phyloP scores from a whole-genome alignment of 2,113 vertebrate species.

The Tetrao urogallus region DNA sequence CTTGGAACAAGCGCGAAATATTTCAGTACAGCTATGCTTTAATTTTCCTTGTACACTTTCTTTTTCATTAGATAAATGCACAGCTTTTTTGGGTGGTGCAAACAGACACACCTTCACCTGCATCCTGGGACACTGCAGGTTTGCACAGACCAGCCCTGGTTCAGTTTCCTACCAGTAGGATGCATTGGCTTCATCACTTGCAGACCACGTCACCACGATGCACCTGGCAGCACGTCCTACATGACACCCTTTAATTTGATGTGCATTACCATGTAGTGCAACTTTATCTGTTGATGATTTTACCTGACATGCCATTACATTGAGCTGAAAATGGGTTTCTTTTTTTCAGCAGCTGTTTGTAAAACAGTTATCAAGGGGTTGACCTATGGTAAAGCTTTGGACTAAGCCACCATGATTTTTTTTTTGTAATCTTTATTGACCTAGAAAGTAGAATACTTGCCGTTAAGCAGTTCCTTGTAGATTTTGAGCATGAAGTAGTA shows the following conservation, averaged over 20 bases:
- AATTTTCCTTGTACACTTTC: not conserved
- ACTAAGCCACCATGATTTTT: slow-evolving; percentile 4
- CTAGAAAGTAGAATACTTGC: slow-evolving; percentile 56
- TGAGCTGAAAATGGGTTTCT: slow-evolving; percentile 34
- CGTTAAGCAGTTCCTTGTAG: slow-evolving; percentile 58
- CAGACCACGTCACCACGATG: not conserved
- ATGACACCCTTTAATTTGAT: not conserved
- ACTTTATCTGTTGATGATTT: not conserved
- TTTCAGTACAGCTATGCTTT: not conserved
- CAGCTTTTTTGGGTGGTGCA: not conserved
- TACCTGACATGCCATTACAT: slow-evolving; percentile 49
- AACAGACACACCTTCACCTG: not conserved
- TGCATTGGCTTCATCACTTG: not conserved
- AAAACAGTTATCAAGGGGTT: slow-evolving; percentile 9
- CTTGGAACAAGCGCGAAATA: not conserved
- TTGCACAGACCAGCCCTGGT: not conserved
- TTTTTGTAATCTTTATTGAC: slow-evolving; percentile 37
- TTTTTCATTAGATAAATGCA: not conserved
- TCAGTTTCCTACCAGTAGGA: not conserved
- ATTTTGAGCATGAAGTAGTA: slow-evolving; percentile 63
- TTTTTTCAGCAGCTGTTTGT: slow-evolving; percentile 47
- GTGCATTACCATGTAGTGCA: slow-evolving; percentile 66
- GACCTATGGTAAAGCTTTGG: slow-evolving; percentile 7
- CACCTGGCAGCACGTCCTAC: not conserved
- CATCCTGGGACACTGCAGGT: not conserved